Conservation (phyloP, 2,113 vertebrate genomes). For the Scytalopus superciliaris region DNA sequence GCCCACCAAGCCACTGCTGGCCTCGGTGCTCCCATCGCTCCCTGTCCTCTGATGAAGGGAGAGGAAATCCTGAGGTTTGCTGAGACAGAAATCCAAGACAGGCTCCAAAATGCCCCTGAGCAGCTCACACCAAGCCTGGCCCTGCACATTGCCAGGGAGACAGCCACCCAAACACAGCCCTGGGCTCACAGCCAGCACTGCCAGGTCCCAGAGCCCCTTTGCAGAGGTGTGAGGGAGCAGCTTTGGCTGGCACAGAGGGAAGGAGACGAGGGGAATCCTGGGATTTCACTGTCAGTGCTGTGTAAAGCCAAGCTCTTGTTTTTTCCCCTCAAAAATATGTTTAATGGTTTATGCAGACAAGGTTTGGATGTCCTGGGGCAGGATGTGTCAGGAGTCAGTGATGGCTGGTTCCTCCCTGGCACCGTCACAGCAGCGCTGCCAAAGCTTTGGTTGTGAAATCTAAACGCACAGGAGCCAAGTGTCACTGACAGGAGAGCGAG, state of each 20-base stretch:
- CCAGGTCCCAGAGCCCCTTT: background rate
- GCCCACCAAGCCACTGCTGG: background rate
- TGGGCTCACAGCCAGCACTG: background rate
- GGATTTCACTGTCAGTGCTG: background rate
- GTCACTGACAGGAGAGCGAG: background rate
- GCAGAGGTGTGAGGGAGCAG: background rate
- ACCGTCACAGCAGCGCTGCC: background rate
- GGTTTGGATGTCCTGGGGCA: slow-evolving; percentile 30
- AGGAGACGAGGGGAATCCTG: background rate
- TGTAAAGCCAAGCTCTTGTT: background rate
- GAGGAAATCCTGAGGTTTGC: background rate
- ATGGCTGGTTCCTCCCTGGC: background rate
- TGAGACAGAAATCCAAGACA: background rate
- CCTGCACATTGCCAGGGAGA: background rate
- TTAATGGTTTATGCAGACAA: background rate
- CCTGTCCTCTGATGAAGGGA: background rate
- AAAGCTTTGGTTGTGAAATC: slow-evolving; percentile 11
- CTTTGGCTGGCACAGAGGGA: background rate
- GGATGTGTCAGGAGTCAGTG: background rate
- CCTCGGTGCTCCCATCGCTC: background rate
- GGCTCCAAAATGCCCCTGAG: background rate
- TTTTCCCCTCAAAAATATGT: background rate
- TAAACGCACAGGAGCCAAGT: background rate
- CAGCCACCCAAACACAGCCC: background rate
- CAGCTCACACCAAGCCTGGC: background rate